These are phyloP conservation scores for Silurus meridionalis DNA, from an alignment of 2,113 vertebrate genomes.

Conservation along the genomic window DNA sequence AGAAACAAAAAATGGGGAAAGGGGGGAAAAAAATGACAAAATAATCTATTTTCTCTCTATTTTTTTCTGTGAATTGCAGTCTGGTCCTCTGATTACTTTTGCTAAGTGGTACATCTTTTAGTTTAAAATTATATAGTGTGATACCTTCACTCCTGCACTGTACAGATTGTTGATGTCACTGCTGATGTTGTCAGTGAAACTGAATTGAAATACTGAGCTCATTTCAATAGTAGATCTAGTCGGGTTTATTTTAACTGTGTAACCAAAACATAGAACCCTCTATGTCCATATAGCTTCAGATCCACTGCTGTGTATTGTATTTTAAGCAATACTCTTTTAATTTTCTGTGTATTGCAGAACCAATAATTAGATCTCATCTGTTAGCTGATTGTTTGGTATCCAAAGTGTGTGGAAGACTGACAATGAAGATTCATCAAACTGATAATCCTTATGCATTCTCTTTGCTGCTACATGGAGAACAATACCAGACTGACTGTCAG, in stretches of 20 bases:
- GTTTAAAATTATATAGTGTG: too few relatives aligned
- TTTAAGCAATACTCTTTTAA: background rate
- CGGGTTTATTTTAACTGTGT: too few relatives aligned
- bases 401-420: background rate
- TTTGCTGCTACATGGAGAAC: background rate
- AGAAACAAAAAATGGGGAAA: background rate
- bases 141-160: too few relatives aligned
- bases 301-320: background rate
- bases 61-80: too few relatives aligned
- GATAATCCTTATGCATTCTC: background rate
- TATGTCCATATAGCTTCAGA: background rate
- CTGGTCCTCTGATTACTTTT: too few relatives aligned
- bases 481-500: conserved; percentile 25
- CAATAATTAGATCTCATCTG: background rate
- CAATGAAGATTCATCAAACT: background rate
- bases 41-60: background rate
- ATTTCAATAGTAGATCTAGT: too few relatives aligned
- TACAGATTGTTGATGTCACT: too few relatives aligned
- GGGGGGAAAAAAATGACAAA: background rate
- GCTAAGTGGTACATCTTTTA: too few relatives aligned
- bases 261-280: background rate
- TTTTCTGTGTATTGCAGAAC: background rate
- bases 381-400: background rate
- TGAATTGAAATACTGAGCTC: background rate
- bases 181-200: too few relatives aligned